Base-by-base conservation (phyloP, 2,888 invertebrate genomes). In the Hydriomena furcata region DNA sequence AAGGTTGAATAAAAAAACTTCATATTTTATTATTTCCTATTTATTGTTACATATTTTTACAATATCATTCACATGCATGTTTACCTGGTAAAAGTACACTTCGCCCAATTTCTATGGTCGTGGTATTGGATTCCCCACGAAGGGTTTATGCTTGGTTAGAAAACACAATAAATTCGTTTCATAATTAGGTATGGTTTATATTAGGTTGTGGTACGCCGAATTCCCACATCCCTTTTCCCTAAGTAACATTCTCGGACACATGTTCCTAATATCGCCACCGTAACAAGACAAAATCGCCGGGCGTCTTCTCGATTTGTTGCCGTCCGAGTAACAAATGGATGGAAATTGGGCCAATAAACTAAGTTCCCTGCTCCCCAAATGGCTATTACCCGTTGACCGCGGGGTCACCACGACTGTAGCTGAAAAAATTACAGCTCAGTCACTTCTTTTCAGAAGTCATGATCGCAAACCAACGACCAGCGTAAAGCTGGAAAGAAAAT, bases 381-480 rank as follows among this genome's bases (percentile, higher is more conserved):
- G 76, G 77, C 84, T 79, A 84, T 86, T 87, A 84, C 76, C 78
- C 76, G 70, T 68, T 79, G 82, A 81, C 85, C 83, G 74, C 75
- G 60, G 65, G 63, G 58, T 59, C 62, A 65, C 62, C 57, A 61
- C 52, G 34, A 47, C 28, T 12, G 5, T 34, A 52, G 52, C 31
- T 23, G 5, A 28, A 10, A 4, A 6, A 62, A 54, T 61, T 65
- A 63, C 66, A 60, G 64, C 55, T 45, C 49, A 20, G 7, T 28
- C 6, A 23, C 6, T 21, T 7, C n/a, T 20, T 40, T 27, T 7
- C n/a, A 24, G 2, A 25, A 25, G 5, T 6, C 23, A 23, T 6
- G 7, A 4, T 7, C 23, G n/a, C n/a, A n/a, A n/a, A n/a, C n/a
- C n/a, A n/a, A n/a, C n/a, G n/a, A n/a, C n/a, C n/a, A n/a, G n/a